Evolutionary conservation across 2,113 vertebrate genomes (phyloP), one percentile per base, ranked within the genome.

Genomic region (Terrapene triunguis): DNA sequence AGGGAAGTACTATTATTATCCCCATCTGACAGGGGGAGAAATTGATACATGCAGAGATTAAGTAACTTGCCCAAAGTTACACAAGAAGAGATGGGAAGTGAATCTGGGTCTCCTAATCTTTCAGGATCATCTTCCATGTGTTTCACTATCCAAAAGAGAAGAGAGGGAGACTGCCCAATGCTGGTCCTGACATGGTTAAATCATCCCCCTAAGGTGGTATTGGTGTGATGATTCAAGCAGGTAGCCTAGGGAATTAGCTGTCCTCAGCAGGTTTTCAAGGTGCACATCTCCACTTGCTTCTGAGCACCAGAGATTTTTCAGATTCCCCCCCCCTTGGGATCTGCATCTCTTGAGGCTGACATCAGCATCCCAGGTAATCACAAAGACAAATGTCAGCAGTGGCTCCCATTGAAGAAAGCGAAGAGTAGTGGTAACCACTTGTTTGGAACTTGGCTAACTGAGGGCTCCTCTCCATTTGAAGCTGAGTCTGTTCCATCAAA

Each of bases 251-350:
- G 50, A 84, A 87, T 90, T 25, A 86, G 35, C 72, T 76, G 84
- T 89, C 95, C 93, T 86, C 89, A 69, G 82, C 57, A 85, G 85
- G 88, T 91, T 96, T 94, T 95, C 78, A 57, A 90, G 90, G 82
- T 89, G 76, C 91, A 87, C 29, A 4, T 87, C 53, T 91, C 65
- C 91, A 80, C 25, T 94, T 82, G 53, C 55, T 94, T 94, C 92
- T 59, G 82, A 93, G 22, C 42, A 91, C 42, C 74, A 92, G 42
- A 53, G 72, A 42, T 25, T 5, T 74, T 74, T 50, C 10, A 47
- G 27, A 51, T 89, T 94, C 91, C 92, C 55, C 38, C 81, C 5
- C 47, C 24, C 92, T 89, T 5, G 22, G 9, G 80, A 44, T 85
- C 13, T 51, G 32, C 80, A 76, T 53, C 47, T 92, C 79, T 90